These are phyloP conservation scores for Drosophila cyrtoloma DNA, from an alignment of 2,888 invertebrate species.

Conservation along the genomic window DNA sequence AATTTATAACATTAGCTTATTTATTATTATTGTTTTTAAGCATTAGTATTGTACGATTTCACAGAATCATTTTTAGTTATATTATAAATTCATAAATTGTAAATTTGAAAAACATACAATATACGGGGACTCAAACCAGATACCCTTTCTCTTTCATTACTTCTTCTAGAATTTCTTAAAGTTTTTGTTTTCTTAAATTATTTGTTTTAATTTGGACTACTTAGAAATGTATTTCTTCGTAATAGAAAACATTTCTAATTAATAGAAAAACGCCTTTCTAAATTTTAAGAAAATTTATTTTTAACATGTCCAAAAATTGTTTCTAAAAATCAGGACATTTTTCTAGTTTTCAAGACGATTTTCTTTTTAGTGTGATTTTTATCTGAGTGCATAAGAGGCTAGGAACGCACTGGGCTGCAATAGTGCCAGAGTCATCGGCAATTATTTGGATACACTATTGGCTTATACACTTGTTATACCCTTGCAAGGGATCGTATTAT, in stretches of 20 bases:
- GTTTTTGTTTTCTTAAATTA: neutral
- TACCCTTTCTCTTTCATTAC: too few species aligned
- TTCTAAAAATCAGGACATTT: neutral
- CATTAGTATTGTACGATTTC: neutral
- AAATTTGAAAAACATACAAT: neutral
- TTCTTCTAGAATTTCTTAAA: too few species aligned
- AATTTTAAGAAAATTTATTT: neutral
- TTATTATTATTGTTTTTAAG: neutral
- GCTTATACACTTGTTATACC: neutral
- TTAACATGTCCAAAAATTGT: neutral
- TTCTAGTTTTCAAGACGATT: neutral
- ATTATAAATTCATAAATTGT: neutral
- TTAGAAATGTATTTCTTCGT: neutral
- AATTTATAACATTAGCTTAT: neutral
- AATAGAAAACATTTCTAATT: neutral
- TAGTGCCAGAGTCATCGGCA: neutral
- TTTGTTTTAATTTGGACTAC: neutral
- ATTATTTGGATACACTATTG: constrained; percentile 1
- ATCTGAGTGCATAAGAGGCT: neutral
- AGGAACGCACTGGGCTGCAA: neutral
- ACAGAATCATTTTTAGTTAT: neutral
- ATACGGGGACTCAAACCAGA: too few species aligned
- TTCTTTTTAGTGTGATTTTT: neutral
- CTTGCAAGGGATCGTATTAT: neutral
- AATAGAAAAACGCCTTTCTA: neutral